Conservation (phyloP, 2,888 invertebrate species). For the Nomada goodeniana region DNA sequence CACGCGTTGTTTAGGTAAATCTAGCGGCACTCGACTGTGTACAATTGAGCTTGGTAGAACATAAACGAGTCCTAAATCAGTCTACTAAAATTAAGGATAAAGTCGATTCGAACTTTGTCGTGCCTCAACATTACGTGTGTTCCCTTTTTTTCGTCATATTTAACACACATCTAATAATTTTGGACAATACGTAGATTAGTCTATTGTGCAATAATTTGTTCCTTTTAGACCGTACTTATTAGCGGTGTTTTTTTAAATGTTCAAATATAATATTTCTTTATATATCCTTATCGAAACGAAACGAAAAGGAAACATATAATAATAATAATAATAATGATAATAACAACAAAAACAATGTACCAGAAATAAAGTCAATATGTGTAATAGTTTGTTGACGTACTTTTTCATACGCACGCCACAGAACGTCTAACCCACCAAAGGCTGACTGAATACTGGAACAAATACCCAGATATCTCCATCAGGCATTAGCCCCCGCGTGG, state of each 20-base stretch:
- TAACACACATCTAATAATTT: background rate
- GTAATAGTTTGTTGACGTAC: too few relatives aligned
- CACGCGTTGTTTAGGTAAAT: background rate
- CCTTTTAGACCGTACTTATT: background rate
- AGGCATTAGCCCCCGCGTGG: too few relatives aligned
- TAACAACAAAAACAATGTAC: background rate
- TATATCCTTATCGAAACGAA: background rate
- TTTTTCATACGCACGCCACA: too few relatives aligned
- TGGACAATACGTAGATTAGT: background rate
- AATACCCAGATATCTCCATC: too few relatives aligned
- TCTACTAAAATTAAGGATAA: background rate
- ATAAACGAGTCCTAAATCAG: background rate
- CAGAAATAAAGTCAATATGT: background rate
- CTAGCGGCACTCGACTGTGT: background rate
- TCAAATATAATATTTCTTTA: background rate
- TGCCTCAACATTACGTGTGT: too few relatives aligned
- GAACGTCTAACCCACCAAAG: too few relatives aligned
- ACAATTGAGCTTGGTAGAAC: background rate
- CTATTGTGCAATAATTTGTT: background rate
- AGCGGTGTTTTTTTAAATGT: too few relatives aligned
- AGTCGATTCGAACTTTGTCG: too few relatives aligned
- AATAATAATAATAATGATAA: background rate
- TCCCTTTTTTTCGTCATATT: too few relatives aligned
- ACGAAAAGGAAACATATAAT: background rate
- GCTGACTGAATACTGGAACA: too few relatives aligned